Evolutionary conservation across 2,888 invertebrate genomes (phyloP).

Genomic region (Sabellastarte sp.): DNA sequence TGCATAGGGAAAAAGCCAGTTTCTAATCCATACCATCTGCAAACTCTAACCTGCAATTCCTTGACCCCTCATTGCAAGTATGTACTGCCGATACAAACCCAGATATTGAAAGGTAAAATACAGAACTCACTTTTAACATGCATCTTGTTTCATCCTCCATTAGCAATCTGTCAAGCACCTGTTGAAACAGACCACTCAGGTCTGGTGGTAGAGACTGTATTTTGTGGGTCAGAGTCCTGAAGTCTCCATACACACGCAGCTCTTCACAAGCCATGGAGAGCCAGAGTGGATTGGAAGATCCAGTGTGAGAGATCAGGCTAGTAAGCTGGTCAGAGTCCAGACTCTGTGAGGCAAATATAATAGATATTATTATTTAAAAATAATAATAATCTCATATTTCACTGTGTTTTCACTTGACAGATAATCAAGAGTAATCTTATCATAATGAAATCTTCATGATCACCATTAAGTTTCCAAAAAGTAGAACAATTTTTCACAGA

Average conservation of each 20-base stretch:
- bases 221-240: slow-evolving; percentile 1
- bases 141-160: background rate
- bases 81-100: too few species aligned
- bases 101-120: background rate
- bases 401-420: too few species aligned
- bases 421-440: too few species aligned
- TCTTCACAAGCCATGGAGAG: slow-evolving; percentile 3
- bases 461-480: too few species aligned
- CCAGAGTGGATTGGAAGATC: slow-evolving; percentile 1
- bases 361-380: too few species aligned
- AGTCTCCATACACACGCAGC: slow-evolving; percentile 2
- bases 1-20: background rate
- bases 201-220: background rate
- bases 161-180: background rate
- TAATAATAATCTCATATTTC: too few species aligned
- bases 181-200: background rate
- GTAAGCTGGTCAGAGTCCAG: background rate
- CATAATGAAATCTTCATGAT: too few species aligned
- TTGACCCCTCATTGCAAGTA: too few species aligned
- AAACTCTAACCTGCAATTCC: too few species aligned
- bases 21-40: background rate
- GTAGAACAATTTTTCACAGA: too few species aligned
- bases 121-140: background rate
- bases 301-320: background rate
- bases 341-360: background rate